Base-by-base conservation (phyloP, 2,113 vertebrate genomes). In the Poeciliopsis turrubarensis region DNA sequence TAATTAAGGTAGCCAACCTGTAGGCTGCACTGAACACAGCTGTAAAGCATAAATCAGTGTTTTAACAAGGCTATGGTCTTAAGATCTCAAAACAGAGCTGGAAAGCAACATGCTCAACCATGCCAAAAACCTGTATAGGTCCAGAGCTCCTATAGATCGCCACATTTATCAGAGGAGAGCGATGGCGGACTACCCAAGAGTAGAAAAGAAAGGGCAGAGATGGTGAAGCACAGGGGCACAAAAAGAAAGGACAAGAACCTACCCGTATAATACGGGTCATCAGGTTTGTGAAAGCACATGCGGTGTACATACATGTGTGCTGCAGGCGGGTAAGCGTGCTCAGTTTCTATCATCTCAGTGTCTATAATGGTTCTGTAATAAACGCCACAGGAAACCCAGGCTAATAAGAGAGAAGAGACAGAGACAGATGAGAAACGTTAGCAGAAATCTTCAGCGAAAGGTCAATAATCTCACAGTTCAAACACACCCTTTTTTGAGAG, bases 111-210 rank as follows among this genome's bases (percentile, higher is more conserved):
- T 88, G 74, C 79, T 86, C 26, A 79, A 84, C 32, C 86, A 81
- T 96, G 95, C 96, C 96, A 97, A 96, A 95, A 96, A 96, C 92
- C 89, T 95, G 94, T 95, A 95, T 94, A 86, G 87, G 86, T 86
- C 78, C 79, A 79, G 85, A 81, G 91, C 92, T 89, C 94, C 90
- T 92, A 94, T 91, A 95, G 93, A 93, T 95, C 92, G 93, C 92
- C 87, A 66, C 11, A 62, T 91, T 73, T 87, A 87, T 22, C 89
- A 81, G 91, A 11, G 89, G 51, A 62, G 70, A 88, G 91, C 80
- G 92, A 80, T 10, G 84, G 81, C 77, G 51, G 85, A 65, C 54
- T 65, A 77, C 85, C 77, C 86, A 54, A 66, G 60, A 83, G 85
- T 72, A 71, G 72, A 71, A 82, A 63, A 77, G 14, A 79, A 74